These are phyloP conservation scores for Radopholus similis DNA, from an alignment of 1,140 invertebrate genomes.

Conservation along the genomic window DNA sequence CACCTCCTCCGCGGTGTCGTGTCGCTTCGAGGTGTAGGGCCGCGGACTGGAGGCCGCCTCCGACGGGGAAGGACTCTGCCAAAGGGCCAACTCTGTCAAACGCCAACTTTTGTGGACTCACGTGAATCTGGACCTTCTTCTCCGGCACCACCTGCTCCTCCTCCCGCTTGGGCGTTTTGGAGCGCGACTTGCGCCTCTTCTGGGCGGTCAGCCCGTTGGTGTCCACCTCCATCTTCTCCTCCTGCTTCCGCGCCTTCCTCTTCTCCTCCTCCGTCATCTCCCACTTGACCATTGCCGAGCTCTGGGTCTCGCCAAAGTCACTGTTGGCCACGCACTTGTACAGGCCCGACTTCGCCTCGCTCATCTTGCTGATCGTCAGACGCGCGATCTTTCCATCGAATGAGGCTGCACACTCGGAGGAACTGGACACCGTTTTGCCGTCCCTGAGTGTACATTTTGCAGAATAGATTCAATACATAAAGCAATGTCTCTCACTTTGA, in stretches of 20 bases:
- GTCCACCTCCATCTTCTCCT: slow-evolving; percentile 19
- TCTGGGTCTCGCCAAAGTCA: slow-evolving; percentile 52
- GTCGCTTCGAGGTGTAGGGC: neutral
- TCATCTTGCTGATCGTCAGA: slow-evolving; percentile 43
- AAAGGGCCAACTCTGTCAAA: neutral
- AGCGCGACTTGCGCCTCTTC: slow-evolving; percentile 3
- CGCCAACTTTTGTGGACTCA: neutral
- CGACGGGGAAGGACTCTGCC: slow-evolving; percentile 13
- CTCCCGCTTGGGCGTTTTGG: slow-evolving; percentile 17
- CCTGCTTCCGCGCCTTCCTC: slow-evolving; percentile 16
- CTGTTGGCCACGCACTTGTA: slow-evolving; percentile 55
- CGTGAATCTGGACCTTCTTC: slow-evolving; percentile 29
- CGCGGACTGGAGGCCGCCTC: too few relatives aligned
- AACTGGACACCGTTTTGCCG: slow-evolving; percentile 28
- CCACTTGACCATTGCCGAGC: slow-evolving; percentile 50
- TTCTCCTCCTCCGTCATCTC: slow-evolving; percentile 33
- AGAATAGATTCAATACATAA: too few relatives aligned
- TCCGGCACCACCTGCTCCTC: slow-evolving; percentile 35
- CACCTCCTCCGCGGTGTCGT: neutral
- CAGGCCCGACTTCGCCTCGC: slow-evolving; percentile 42
- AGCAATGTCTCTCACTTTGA: slow-evolving; percentile 40
- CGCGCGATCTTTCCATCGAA: slow-evolving; percentile 51
- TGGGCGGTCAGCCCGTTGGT: neutral
- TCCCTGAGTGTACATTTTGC: slow-evolving; percentile 39
- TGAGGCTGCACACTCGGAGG: slow-evolving; percentile 39